A percentile compares a stretch with the other conserved stretches of the same genome.
Conservation (phyloP, 2,888 invertebrate genomes). For the Sesamia inferens region DNA sequence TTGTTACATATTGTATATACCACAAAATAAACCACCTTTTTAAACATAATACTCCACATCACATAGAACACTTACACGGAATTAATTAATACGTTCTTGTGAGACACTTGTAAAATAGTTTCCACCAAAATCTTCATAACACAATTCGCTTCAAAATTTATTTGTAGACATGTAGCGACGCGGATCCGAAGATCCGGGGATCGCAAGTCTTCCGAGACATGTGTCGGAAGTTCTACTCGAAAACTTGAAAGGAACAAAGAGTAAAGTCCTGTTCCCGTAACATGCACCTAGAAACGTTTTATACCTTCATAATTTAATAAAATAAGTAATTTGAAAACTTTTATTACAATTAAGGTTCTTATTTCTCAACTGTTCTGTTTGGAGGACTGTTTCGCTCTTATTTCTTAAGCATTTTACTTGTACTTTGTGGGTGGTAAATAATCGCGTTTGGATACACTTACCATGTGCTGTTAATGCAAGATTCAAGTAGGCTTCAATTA, state of each 20-base stretch:
- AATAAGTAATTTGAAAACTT: constrained; percentile 68
- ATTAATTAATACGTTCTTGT: background rate
- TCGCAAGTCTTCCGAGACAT: constrained; percentile 80
- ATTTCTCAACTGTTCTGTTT: constrained; percentile 44
- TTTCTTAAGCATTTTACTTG: constrained; percentile 8
- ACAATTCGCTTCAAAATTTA: constrained; percentile 58
- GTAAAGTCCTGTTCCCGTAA: constrained; percentile 82
- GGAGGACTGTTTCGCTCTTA: constrained; percentile 46
- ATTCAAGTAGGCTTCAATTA: background rate
- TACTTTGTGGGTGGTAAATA: background rate
- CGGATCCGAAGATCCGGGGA: constrained; percentile 52
- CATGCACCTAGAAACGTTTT: constrained; percentile 69
- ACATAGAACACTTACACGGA: background rate
- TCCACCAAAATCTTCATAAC: constrained; percentile 40
- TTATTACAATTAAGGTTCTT: constrained; percentile 67
- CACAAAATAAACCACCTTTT: background rate
- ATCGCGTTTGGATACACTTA: constrained; percentile 1
- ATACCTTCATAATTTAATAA: constrained; percentile 74
- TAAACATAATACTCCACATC: background rate
- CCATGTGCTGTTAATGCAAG: background rate
- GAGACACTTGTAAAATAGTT: constrained; percentile 32
- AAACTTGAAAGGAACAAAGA: constrained; percentile 82
- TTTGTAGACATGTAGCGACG: constrained; percentile 58
- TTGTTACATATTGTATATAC: too few relatives aligned
- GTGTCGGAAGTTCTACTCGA: constrained; percentile 83